Base-by-base conservation (phyloP, 2,113 vertebrate species). In the Dromaius novaehollandiae region DNA sequence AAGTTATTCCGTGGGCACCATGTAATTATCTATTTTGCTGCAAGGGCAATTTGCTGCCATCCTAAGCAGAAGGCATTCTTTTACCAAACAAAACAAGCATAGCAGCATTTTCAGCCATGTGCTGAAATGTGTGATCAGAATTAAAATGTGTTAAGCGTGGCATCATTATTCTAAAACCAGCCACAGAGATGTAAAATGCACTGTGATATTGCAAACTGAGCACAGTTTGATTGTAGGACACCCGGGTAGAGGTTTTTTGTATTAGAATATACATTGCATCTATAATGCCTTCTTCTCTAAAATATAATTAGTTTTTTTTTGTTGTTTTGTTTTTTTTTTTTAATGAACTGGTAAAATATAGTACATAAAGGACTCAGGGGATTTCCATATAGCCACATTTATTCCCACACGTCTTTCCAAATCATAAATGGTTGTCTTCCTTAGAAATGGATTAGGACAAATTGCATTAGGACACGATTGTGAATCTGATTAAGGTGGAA, bases 341-440 rank as follows among this genome's bases (percentile, higher is more conserved):
- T 55, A 10, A 99, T 99, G 98, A 99, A 99, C 98, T 99, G 98
- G 98, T 98, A 98, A 98, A 98, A 99, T 99, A 98, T 96, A 98
- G 99, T 99, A 99, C 98, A 98, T 98, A 98, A 99, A 99, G 98
- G 97, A 98, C 99, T 98, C 97, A 90, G 97, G 98, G 98, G 98
- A 98, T 98, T 99, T 99, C 98, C 98, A 98, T 98, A 98, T 97
- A 99, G 99, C 98, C 98, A 98, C 98, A 98, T 98, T 99, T 99
- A 99, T 98, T 99, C 98, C 98, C 98, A 98, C 98, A 98, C 38
- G 98, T 98, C 99, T 99, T 98, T 98, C 98, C 98, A 99, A 99
- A 99, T 99, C 99, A 98, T 99, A 99, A 99, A 98, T 99, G 98
- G 98, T 99, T 99, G 99, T 99, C 99, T 99, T 99, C 98, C 98